phyloP scores from a whole-genome alignment of 2,113 vertebrate genomes.

The Paraplagusia blochii region DNA sequence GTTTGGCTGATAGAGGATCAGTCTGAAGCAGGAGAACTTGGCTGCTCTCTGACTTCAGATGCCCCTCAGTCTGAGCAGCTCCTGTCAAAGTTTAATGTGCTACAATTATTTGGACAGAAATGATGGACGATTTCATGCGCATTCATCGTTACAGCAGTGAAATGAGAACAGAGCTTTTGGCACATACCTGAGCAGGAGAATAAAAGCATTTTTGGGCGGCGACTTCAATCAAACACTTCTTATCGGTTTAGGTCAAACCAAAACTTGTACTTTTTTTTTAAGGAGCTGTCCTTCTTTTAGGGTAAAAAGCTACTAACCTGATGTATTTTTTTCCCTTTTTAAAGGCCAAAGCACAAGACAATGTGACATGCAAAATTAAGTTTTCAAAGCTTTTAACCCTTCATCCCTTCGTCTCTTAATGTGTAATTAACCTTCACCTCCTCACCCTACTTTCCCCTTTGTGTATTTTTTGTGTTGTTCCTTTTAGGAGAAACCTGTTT shows the following conservation, averaged over 20 bases:
- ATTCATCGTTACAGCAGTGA: slow-evolving; percentile 25
- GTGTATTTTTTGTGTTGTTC: slow-evolving; percentile 42
- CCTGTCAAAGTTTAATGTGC: slow-evolving; percentile 45
- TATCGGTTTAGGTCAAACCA: slow-evolving; percentile 54
- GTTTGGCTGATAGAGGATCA: slow-evolving; percentile 21
- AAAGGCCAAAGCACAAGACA: slow-evolving; percentile 79
- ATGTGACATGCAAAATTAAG: slow-evolving; percentile 59
- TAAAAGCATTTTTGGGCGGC: slow-evolving; percentile 49
- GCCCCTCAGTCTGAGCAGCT: slow-evolving; percentile 29
- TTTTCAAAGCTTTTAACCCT: slow-evolving; percentile 56
- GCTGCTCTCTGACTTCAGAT: slow-evolving; percentile 17
- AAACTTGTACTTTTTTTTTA: slow-evolving; percentile 36
- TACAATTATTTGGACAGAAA: slow-evolving; percentile 15
- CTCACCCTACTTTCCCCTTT: not conserved
- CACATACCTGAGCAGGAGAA: slow-evolving; percentile 43
- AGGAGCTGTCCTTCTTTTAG: slow-evolving; percentile 21
- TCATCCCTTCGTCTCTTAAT: not conserved
- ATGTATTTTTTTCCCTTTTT: slow-evolving; percentile 57
- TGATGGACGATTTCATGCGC: slow-evolving; percentile 2
- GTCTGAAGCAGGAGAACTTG: slow-evolving; percentile 7
- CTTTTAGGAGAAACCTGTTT: slow-evolving; percentile 46
- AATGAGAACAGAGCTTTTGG: slow-evolving; percentile 36
- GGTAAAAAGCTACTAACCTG: slow-evolving; percentile 46
- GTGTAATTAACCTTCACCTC: slow-evolving; percentile 34
- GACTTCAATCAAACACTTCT: slow-evolving; percentile 44